Conservation (phyloP, 2,888 invertebrate species). For the Clistopyga incitator region DNA sequence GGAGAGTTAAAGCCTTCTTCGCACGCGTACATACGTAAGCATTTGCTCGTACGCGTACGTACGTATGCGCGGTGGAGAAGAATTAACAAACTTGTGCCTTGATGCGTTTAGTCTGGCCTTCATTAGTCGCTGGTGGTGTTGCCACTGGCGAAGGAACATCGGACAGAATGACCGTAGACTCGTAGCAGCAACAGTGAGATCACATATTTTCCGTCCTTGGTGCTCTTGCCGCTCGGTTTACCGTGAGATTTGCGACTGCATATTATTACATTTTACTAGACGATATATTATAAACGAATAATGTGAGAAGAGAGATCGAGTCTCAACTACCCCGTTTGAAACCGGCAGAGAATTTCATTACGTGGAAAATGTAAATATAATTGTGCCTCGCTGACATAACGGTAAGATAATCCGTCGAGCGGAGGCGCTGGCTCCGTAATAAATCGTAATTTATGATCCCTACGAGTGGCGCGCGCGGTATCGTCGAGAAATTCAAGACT, state of each 20-base stretch:
- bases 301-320: constrained; percentile 42
- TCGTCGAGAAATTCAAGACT: constrained; percentile 79
- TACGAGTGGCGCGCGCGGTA: constrained; percentile 69
- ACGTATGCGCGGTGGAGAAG: background rate
- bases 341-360: constrained; percentile 76
- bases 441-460: constrained; percentile 83
- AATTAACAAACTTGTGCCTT: constrained; percentile 45
- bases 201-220: constrained; percentile 37
- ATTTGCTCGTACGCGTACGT: constrained; percentile 6
- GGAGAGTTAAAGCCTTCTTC: constrained; percentile 44
- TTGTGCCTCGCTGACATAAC: constrained; percentile 82
- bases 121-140: constrained; percentile 24
- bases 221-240: background rate
- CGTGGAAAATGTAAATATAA: constrained; percentile 82
- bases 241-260: constrained; percentile 22
- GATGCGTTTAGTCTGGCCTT: constrained; percentile 47
- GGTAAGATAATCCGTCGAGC: constrained; percentile 82
- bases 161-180: constrained; percentile 6
- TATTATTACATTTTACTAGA: background rate
- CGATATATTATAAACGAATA: constrained; percentile 10
- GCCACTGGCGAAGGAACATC: constrained; percentile 19
- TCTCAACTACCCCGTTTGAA: constrained; percentile 1
- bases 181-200: constrained; percentile 28
- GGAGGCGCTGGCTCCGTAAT: constrained; percentile 81
- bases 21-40: constrained; percentile 29